Evolutionary conservation across 1,140 invertebrate species (phyloP), one percentile per base, ranked within the genome.

Genomic region (Trichoplusia ni): DNA sequence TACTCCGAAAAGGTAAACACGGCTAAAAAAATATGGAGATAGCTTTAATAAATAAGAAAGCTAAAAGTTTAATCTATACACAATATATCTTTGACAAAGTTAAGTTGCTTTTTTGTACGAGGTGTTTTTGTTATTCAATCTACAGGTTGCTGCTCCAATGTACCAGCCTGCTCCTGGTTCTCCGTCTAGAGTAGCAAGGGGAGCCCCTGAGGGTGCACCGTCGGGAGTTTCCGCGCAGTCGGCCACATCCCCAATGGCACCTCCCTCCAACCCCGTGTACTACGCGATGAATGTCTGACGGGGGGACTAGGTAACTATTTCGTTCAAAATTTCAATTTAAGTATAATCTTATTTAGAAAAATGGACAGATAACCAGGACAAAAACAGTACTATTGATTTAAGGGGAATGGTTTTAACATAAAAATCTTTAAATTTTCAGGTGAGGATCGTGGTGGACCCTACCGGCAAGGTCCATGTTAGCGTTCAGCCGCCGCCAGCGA

Each of bases 241-340:
- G 0, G 86, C 86, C 1, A 88, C 89, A 0, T 90, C 86, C 0
- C 81, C 87, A 2, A 78, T 89, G 73, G 71, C 85, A 1, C 78
- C 82, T 0, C 82, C 85, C 0, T 77, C 81, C 13, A 92, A 92
- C 73, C 90, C 92, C 8, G 77, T 93, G 9, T 93, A 92, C 77
- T 93, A 93, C 66, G 92, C 92, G 2, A 93, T 93, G 92, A 93
- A 93, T 65, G 92, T 93, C 72, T 93, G 91, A 93, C 89, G 85
- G 65, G 88, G 89, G 67, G 87, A 91, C 82, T 92, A 92, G 90
- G 89, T 90, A 70, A 42, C 14, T 59, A 21, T 13, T 37, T 23
- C 29, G 11, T 8, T 23, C n/a, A n/a, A n/a, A n/a, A n/a, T n/a
- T n/a, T n/a, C n/a, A n/a, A n/a, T n/a, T n/a, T n/a, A n/a, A n/a